Percentiles rank a stretch among this genome's conserved stretches.
These are phyloP conservation scores for Aphis gossypii DNA, from an alignment of 1,140 invertebrate species.

Conservation along the genomic window DNA sequence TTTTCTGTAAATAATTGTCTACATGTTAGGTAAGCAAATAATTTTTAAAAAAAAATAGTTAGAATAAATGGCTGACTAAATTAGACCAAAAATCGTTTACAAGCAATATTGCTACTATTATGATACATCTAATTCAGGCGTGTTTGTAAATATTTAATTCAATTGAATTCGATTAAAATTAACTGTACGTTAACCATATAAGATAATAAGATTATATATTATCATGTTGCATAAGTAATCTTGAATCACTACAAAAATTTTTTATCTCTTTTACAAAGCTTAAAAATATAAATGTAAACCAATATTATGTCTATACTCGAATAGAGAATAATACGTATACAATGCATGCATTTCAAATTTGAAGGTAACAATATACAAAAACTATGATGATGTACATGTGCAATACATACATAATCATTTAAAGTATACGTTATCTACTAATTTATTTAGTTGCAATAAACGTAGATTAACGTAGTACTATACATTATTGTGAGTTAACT, in stretches of 20 bases:
- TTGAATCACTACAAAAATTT: not conserved
- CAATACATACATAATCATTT: not conserved
- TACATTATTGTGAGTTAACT: no score
- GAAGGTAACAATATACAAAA: not conserved
- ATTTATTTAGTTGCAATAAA: conserved; percentile 4
- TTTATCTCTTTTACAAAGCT: not conserved
- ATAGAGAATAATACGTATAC: not conserved
- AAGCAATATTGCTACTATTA: not conserved
- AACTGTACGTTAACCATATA: not conserved
- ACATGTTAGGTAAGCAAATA: no score
- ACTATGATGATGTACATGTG: not conserved
- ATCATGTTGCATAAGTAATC: not conserved
- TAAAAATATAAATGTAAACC: not conserved
- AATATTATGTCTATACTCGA: not conserved
- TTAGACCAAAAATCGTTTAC: not conserved
- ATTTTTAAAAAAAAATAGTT: no score
- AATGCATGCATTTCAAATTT: no score
- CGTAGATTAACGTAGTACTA: not conserved
- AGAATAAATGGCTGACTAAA: not conserved
- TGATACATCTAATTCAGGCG: not conserved
- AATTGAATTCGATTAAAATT: not conserved
- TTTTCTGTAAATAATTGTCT: no score
- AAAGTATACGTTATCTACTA: not conserved
- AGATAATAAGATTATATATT: not conserved
- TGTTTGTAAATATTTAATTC: not conserved